Conservation (phyloP, 2,113 vertebrate species). For the Cryptotis parvus region DNA sequence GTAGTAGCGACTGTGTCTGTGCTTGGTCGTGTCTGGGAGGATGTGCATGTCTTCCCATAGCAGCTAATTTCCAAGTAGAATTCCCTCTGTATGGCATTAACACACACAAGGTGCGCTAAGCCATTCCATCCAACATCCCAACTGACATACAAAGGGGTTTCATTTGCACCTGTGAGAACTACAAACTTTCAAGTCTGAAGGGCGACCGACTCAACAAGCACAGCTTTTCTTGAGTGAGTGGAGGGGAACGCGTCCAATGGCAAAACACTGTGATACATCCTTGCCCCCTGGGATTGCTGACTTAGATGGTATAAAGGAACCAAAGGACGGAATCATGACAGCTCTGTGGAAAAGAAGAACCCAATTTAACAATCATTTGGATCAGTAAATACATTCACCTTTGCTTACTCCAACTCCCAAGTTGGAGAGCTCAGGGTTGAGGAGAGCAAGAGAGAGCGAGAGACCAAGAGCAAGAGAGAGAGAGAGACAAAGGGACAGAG, state of each 20-base stretch:
- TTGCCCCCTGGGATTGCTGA: not conserved
- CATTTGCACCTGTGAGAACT: conserved; percentile 36
- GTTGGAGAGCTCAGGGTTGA: not conserved
- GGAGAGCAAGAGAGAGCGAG: not conserved
- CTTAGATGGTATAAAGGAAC: not conserved
- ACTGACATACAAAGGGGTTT: conserved; percentile 46
- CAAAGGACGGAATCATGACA: not conserved
- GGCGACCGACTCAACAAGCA: not conserved
- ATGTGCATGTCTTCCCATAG: conserved; percentile 27
- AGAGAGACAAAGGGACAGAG: not conserved
- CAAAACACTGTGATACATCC: not conserved
- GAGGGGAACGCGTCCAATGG: not conserved
- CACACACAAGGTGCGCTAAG: not conserved
- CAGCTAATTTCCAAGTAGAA: conserved; percentile 24
- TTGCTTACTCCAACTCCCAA: not conserved
- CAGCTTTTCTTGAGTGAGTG: not conserved
- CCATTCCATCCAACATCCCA: conserved; percentile 33
- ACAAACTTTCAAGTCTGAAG: not conserved
- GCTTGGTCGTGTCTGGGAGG: not conserved
- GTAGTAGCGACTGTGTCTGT: not conserved
- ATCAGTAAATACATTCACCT: not conserved
- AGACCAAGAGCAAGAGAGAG: too few relatives aligned
- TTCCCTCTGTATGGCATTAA: conserved; percentile 37
- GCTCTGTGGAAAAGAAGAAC: conserved; percentile 2
- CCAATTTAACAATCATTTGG: not conserved